These are phyloP conservation scores for Sebastolobus altivelis DNA, from an alignment of 2,797 vertebrate genomes.

Conservation along the genomic window DNA sequence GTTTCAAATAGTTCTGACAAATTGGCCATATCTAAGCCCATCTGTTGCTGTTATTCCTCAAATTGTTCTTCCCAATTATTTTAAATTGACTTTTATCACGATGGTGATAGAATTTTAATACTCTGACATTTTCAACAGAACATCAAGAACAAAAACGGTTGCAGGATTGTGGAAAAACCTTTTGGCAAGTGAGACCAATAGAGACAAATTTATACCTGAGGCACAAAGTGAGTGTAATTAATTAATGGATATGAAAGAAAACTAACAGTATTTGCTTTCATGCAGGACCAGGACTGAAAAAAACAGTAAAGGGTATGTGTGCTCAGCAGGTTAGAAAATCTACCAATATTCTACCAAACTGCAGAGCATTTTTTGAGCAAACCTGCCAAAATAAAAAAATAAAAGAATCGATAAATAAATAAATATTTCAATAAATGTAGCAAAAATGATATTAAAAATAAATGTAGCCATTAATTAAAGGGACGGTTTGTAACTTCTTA, in stretches of 20 bases:
- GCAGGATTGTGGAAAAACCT: background rate
- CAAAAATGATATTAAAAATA: no score
- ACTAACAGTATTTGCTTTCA: background rate
- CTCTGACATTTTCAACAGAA: constrained; percentile 5
- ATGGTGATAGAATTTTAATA: background rate
- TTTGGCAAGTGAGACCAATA: background rate
- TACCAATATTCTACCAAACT: no score
- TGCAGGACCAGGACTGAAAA: background rate
- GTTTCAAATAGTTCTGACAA: constrained; percentile 27
- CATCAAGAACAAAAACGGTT: background rate
- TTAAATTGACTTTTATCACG: constrained; percentile 13
- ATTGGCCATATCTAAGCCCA: constrained; percentile 25
- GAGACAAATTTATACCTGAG: background rate
- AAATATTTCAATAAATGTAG: no score
- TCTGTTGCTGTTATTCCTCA: constrained; percentile 26
- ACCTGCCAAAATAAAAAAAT: no score
- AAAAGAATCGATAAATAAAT: no score
- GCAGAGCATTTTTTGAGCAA: no score
- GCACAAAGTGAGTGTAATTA: background rate
- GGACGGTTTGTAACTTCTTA: no score
- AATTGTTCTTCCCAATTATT: background rate
- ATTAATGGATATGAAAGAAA: background rate
- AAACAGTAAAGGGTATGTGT: background rate
- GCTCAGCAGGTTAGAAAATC: background rate
- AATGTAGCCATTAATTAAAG: no score